A percentile compares a stretch with the other conserved stretches of the same genome.
phyloP scores from a whole-genome alignment of 2,888 invertebrate species.

The Tetropium fuscum region DNA sequence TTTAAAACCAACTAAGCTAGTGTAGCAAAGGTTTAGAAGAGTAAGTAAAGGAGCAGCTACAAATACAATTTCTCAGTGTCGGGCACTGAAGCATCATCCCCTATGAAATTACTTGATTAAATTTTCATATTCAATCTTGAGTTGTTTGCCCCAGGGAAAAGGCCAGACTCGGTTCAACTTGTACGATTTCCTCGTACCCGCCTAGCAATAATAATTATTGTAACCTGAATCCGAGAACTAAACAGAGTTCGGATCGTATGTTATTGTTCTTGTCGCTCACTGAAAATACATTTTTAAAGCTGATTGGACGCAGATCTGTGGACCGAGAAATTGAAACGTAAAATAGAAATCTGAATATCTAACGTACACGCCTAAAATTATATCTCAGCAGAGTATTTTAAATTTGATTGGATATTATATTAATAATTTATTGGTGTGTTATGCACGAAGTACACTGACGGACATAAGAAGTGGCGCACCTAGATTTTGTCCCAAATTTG shows the following conservation, averaged over 20 bases:
- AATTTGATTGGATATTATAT: too few species aligned
- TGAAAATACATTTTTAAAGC: slow-evolving; percentile 22
- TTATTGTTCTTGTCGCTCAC: slow-evolving; percentile 11
- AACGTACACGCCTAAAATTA: too few species aligned
- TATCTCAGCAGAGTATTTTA: too few species aligned
- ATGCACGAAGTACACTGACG: too few species aligned
- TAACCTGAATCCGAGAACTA: slow-evolving; percentile 7
- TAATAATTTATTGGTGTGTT: too few species aligned
- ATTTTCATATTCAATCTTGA: slow-evolving; percentile 86
- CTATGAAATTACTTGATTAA: slow-evolving; percentile 80
- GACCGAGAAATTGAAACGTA: slow-evolving; percentile 14
- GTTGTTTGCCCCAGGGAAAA: slow-evolving; percentile 73
- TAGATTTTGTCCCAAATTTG: too few species aligned
- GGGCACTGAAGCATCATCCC: slow-evolving; percentile 66
- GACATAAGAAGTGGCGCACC: too few species aligned
- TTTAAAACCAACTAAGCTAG: slow-evolving; percentile 49
- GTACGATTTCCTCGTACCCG: slow-evolving; percentile 45
- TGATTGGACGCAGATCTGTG: slow-evolving; percentile 3
- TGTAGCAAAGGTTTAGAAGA: slow-evolving; percentile 44
- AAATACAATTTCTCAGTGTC: slow-evolving; percentile 59
- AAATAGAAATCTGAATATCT: too few species aligned
- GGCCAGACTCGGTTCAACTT: slow-evolving; percentile 53
- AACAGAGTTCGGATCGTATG: neutral
- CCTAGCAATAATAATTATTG: slow-evolving; percentile 28
- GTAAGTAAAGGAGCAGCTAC: slow-evolving; percentile 49